Evolutionary conservation across 2,113 vertebrate species (phyloP).

Genomic region (Manacus vitellinus): DNA sequence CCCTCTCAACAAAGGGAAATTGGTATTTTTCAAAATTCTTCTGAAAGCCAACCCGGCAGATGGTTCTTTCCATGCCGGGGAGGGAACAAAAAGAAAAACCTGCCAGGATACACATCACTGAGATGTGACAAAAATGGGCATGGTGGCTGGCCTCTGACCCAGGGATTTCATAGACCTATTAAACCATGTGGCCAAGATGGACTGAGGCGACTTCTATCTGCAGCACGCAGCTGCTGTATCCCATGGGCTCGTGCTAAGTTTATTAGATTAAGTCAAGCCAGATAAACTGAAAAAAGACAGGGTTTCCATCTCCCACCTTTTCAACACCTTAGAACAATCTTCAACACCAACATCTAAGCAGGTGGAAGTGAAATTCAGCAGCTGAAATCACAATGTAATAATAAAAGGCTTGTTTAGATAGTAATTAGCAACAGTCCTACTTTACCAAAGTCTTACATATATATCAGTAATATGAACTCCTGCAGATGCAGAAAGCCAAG

Average conservation of each 20-base stretch:
- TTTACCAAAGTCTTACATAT: neutral
- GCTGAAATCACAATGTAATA: neutral
- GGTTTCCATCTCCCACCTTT: neutral
- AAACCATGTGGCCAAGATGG: conserved; percentile 69
- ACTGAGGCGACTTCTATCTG: conserved; percentile 20
- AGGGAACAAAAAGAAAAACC: conserved; percentile 61
- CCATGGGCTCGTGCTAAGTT: neutral
- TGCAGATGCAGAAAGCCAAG: neutral
- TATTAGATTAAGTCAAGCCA: neutral
- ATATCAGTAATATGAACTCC: neutral
- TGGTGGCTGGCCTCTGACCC: conserved; percentile 73
- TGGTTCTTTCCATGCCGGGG: conserved; percentile 68
- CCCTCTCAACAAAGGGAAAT: conserved; percentile 77
- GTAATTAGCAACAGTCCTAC: neutral
- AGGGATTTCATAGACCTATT: conserved; percentile 71
- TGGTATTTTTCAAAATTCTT: conserved; percentile 77
- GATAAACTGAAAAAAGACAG: neutral
- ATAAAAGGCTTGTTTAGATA: neutral
- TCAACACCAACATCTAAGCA: neutral
- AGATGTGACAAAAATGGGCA: conserved; percentile 76
- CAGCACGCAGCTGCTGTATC: conserved; percentile 66
- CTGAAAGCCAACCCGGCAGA: conserved; percentile 80
- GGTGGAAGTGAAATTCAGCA: neutral
- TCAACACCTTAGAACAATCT: neutral
- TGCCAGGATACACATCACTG: conserved; percentile 75